A percentile compares a stretch with the other conserved stretches of the same genome.
These are phyloP conservation scores for Bovichtus variegatus DNA, from an alignment of 2,797 vertebrate species.

Conservation along the genomic window DNA sequence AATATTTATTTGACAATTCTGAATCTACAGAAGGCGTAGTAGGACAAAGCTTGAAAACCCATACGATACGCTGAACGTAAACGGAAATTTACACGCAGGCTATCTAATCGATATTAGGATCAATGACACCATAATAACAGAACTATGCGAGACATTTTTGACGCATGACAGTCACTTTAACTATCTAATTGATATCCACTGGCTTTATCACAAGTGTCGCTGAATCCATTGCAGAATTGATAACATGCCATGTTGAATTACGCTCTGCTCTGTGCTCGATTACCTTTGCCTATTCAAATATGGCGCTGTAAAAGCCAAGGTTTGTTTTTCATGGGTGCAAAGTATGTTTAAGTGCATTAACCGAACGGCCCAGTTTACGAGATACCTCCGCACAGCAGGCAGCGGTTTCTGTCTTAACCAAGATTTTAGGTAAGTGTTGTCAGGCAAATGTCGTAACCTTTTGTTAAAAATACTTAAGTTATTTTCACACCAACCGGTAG, in stretches of 20 bases:
- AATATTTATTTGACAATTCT: background rate
- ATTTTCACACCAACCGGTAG: background rate
- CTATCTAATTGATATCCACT: rapidly evolving
- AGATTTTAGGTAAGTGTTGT: constrained; percentile 71
- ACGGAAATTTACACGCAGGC: constrained; percentile 37
- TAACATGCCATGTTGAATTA: rapidly evolving
- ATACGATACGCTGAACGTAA: background rate
- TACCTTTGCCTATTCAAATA: constrained; percentile 71
- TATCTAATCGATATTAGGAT: constrained; percentile 51
- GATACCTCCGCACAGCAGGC: constrained; percentile 55
- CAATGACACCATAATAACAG: constrained; percentile 26
- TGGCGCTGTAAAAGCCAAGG: constrained; percentile 77
- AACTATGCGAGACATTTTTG: rapidly evolving
- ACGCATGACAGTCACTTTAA: rapidly evolving
- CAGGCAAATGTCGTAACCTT: background rate
- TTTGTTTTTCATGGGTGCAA: constrained; percentile 76
- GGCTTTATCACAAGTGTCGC: rapidly evolving
- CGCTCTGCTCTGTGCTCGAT: constrained; percentile 22
- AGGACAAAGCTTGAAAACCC: constrained; percentile 13
- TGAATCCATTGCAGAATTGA: background rate
- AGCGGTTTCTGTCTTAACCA: constrained; percentile 34
- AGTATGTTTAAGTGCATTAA: constrained; percentile 86
- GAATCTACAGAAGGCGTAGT: background rate
- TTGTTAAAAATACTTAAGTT: background rate
- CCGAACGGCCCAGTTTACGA: constrained; percentile 68